These are phyloP conservation scores for Calvadosia cruxmelitensis DNA, from an alignment of 30 jellyfish, hydroid and myxozoan species.

Conservation along the genomic window DNA sequence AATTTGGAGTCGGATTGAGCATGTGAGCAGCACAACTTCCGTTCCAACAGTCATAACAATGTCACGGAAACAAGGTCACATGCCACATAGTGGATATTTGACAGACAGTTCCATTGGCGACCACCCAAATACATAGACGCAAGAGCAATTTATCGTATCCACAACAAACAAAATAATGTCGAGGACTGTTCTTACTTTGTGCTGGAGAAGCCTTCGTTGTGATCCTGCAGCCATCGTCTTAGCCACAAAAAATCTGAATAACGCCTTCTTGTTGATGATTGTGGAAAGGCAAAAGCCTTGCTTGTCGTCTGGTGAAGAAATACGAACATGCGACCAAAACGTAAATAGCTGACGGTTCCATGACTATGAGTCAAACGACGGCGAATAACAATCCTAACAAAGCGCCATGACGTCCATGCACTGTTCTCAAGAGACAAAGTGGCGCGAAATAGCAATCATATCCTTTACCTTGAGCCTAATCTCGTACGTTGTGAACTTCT, in stretches of 20 bases:
- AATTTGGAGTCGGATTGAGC: no score
- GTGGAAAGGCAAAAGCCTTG: constrained; percentile 64
- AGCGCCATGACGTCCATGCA: no score
- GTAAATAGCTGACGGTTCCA: background rate
- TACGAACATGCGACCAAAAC: background rate
- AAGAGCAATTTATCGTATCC: background rate
- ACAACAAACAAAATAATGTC: no score
- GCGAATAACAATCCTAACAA: no score
- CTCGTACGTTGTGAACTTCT: constrained; percentile 49
- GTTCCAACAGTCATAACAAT: background rate
- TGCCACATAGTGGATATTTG: background rate
- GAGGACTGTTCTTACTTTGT: constrained; percentile 10
- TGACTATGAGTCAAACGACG: background rate
- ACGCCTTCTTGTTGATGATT: constrained; percentile 65
- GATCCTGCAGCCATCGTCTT: constrained; percentile 51
- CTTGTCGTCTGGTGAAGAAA: constrained; percentile 40
- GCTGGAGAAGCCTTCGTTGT: constrained; percentile 69
- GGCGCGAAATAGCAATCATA: no score
- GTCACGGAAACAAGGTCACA: background rate
- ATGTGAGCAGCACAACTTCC: no score
- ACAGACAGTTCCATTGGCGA: background rate
- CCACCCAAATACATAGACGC: background rate
- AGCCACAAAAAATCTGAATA: constrained; percentile 82
- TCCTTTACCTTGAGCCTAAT: constrained; percentile 35
- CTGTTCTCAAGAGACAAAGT: no score